Percentiles rank a stretch among this genome's conserved stretches.
phyloP scores from a whole-genome alignment of 2,888 invertebrate species.

The Omphaloscelis lunosa region DNA sequence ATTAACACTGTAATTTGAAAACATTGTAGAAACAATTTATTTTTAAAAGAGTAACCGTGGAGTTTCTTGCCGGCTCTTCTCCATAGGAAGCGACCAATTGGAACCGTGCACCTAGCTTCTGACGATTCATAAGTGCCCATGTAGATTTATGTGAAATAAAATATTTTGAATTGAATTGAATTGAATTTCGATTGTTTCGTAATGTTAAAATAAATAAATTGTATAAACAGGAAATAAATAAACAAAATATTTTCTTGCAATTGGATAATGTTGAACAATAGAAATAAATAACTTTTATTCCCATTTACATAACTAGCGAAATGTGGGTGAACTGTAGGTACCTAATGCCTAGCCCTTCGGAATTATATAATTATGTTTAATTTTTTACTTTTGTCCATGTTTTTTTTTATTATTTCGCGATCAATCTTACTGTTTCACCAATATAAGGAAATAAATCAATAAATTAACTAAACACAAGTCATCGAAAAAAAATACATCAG shows the following conservation, averaged over 20 bases:
- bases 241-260: neutral
- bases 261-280: neutral
- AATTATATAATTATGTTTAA: neutral
- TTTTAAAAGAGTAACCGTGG: too few species aligned
- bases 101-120: too few species aligned
- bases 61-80: too few species aligned
- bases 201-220: neutral
- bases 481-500: neutral
- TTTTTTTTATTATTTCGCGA: neutral
- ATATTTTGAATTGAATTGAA: too few species aligned
- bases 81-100: too few species aligned
- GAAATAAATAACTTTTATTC: neutral
- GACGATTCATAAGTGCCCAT: too few species aligned
- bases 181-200: neutral
- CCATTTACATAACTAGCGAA: neutral
- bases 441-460: neutral
- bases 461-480: neutral
- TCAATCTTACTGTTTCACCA: neutral
- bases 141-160: too few species aligned
- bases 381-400: neutral
- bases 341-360: neutral
- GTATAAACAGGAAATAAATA: neutral
- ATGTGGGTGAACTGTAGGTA: neutral
- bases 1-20: too few species aligned
- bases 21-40: too few species aligned